Evolutionary conservation across 2,113 vertebrate genomes (phyloP).

Genomic region (Aix galericulata): DNA sequence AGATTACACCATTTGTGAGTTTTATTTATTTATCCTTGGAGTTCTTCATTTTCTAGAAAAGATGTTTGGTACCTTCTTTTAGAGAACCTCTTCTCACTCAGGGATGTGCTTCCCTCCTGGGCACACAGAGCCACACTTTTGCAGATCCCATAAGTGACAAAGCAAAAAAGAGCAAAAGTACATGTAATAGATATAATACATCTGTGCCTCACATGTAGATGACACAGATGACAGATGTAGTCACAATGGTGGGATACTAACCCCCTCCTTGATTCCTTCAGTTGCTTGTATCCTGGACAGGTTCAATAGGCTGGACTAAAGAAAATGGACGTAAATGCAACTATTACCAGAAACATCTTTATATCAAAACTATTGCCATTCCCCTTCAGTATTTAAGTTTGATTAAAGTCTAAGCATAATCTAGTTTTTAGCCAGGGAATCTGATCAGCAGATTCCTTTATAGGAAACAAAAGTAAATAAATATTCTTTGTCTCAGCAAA

Average conservation of each 20-base stretch:
- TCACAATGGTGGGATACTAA: not conserved
- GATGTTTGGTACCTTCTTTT: not conserved
- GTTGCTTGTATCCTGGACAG: not conserved
- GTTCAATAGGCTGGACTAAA: not conserved
- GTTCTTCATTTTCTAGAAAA: not conserved
- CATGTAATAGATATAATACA: not conserved
- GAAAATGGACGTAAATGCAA: not conserved
- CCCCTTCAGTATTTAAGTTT: not conserved
- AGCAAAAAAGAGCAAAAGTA: not conserved
- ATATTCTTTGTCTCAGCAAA: not conserved
- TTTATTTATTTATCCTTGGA: not conserved
- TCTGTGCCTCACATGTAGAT: not conserved
- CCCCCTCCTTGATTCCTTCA: not conserved
- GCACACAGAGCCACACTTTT: not conserved
- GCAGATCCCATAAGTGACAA: accelerated
- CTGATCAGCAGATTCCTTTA: not conserved
- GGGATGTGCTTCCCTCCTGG: not conserved
- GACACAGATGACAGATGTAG: not conserved
- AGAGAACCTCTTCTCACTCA: not conserved
- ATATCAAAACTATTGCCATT: not conserved
- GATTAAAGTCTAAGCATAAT: not conserved
- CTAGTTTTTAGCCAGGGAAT: not conserved
- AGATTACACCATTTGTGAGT: not conserved
- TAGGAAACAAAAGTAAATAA: not conserved
- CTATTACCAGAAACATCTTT: not conserved